A percentile compares a stretch with the other conserved stretches of the same genome.
Conservation (phyloP, 2,113 vertebrate species). For the Leptobrachium leishanense region DNA sequence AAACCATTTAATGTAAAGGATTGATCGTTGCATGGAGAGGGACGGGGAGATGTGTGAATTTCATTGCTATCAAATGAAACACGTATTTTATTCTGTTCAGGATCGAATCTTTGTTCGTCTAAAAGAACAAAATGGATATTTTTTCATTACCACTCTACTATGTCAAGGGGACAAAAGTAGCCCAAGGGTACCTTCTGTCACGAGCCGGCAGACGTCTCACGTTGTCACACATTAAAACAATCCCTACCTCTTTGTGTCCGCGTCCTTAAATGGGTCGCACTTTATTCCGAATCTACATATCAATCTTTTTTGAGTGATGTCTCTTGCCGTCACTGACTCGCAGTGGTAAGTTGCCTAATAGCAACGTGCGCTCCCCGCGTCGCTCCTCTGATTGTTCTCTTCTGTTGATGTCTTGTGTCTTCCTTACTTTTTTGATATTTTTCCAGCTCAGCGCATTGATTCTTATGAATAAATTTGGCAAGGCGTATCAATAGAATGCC, state of each 20-base stretch:
- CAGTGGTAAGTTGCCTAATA: constrained; percentile 49
- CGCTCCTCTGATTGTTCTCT: constrained; percentile 46
- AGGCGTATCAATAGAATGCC: constrained; percentile 27
- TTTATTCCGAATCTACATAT: constrained; percentile 42
- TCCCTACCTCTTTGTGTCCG: constrained; percentile 52
- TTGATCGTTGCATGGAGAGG: no score
- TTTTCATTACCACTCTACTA: no score
- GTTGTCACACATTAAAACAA: constrained; percentile 55
- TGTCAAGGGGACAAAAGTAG: neutral
- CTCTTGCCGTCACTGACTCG: constrained; percentile 46
- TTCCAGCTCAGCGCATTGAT: constrained; percentile 12
- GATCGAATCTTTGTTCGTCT: no score
- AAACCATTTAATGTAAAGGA: no score
- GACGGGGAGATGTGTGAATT: no score
- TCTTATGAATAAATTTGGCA: constrained; percentile 40
- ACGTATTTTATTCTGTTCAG: no score
- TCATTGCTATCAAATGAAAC: no score
- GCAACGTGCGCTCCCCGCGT: constrained; percentile 39
- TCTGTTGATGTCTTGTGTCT: constrained; percentile 52
- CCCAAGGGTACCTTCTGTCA: neutral
- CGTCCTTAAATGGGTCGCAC: constrained; percentile 54
- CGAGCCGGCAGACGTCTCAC: constrained; percentile 44
- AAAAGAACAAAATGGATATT: no score
- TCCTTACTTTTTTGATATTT: neutral
- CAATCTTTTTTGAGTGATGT: constrained; percentile 49